Evolutionary conservation across 2,797 vertebrate genomes (phyloP), one percentile per base, ranked within the genome.

Genomic region (Gallinago solitaria): DNA sequence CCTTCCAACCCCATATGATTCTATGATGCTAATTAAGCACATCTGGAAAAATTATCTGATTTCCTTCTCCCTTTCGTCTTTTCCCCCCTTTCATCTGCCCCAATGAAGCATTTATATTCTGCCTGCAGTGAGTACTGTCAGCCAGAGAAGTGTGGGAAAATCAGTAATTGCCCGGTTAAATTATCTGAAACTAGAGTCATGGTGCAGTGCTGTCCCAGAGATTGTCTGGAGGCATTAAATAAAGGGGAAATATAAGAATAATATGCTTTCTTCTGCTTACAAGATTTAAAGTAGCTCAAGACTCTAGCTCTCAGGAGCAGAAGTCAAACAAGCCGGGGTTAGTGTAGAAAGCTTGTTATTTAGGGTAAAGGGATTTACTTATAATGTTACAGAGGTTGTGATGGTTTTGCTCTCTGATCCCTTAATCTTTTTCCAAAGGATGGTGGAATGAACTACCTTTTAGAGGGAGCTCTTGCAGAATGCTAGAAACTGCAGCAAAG

Each of bases 291-390:
- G 51, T 71, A 91, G 60, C 69, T 95, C 54, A 91, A 73, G 33
- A 75, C 30, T 74, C 64, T 35, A 82, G 28, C 68, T 82, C 83
- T 74, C 56, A 71, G 71, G 47, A 77, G 37, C 67, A 90, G 33
- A 74, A 96, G 70, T 92, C 33, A 85, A 87, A 87, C 65, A 92
- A 80, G 8, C 51, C 28, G 47, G 54, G 71, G 75, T 95, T 93
- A 87, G 78, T 56, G 37, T 50, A 92, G 70, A 82, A 93, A 92
- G 71, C 96, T 89, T 85, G 68, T 95, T 96, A 94, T 90, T 96
- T 94, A 89, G 81, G 75, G 64, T 89, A 85, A 93, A 92, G 30
- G 75, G 95, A 94, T 97, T 96, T 96, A 87, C 43, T 65, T 94
- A 70, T 45, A 85, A 93, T 1, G 3, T 90, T 77, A 64, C 56